These are phyloP conservation scores for Catonia carolina DNA, from an alignment of 2,888 invertebrate genomes.

Conservation along the genomic window DNA sequence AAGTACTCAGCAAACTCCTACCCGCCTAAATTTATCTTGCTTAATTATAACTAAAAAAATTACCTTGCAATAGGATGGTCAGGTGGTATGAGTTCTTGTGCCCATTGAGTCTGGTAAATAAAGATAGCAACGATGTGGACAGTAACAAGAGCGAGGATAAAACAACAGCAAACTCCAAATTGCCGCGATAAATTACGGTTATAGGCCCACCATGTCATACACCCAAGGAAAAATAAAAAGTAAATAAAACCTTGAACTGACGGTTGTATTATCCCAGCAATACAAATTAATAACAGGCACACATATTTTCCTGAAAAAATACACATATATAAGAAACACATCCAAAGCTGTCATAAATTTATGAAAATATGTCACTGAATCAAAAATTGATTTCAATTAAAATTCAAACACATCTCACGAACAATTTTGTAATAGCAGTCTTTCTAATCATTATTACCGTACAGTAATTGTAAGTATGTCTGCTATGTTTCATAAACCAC, in stretches of 20 bases:
- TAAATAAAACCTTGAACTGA: slow-evolving; percentile 79
- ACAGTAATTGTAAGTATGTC: no score
- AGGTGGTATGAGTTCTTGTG: slow-evolving; percentile 62
- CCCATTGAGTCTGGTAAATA: slow-evolving; percentile 78
- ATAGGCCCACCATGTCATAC: slow-evolving; percentile 83
- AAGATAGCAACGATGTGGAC: slow-evolving; percentile 66
- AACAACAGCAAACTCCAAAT: slow-evolving; percentile 67
- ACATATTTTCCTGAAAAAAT: slow-evolving; percentile 58
- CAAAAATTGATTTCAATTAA: no score
- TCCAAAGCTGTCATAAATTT: no score
- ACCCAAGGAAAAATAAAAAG: slow-evolving; percentile 74
- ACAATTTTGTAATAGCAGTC: no score
- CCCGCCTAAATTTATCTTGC: no score
- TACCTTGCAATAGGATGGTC: slow-evolving; percentile 70
- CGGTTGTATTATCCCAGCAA: slow-evolving; percentile 71
- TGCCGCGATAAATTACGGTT: slow-evolving; percentile 66
- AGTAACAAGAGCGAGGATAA: slow-evolving; percentile 66
- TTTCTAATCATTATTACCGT: no score
- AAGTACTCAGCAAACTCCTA: no score
- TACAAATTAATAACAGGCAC: slow-evolving; percentile 58
- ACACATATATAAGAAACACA: no score
- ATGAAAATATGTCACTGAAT: no score
- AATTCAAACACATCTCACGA: no score
- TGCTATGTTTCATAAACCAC: no score
- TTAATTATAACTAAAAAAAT: slow-evolving; percentile 27